Evolutionary conservation across 53 echinoderm and acorn worm species (phyloP), one percentile per base, ranked within the genome.

Genomic region (Zoroaster sp.): DNA sequence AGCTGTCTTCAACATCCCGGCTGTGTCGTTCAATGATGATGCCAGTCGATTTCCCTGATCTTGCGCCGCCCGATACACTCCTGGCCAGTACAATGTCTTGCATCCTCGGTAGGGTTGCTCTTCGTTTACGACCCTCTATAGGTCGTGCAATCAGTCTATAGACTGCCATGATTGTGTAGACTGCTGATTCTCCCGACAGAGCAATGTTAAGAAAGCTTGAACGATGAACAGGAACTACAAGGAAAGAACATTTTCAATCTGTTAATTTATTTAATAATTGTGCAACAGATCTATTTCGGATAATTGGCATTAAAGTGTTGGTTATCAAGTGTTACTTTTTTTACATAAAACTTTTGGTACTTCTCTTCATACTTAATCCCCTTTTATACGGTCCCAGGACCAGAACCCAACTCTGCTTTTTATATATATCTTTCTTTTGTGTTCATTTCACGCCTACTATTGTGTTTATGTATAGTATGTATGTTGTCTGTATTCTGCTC

Each of bases 151-250:
- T 35, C 15, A 95, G 91, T n/a, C 85, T 49, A 87, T 91, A 95
- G 17, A 95, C 91, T 2, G 59, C 91, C 10, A 93, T 95, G 53
- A 95, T 95, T 49, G 93, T 93, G 81, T 95, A 95, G 59, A 83
- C 74, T 18, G 46, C 73, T 6, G 82, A 76, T 38, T 88, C 86
- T 3, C 80, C 93, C 23, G 95, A 95, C 30, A 95, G 85, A 12
- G 95, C 95, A 4, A 93, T 39, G 66, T 95, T 95, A 46, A 44
- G 53, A 70, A 95, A 95, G 3, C 14, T 85, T 8, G 95, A 86
- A 38, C 88, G 83, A 76, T 93, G 93, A 35, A 88, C 72, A 14
- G 95, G 95, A 71, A 88, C 95, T 95, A 89, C 3, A 73, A 55
- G n/a, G n/a, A n/a, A n/a, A n/a, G n/a, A n/a, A 44, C 45, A 44